phyloP scores from a whole-genome alignment of 2,888 invertebrate species.

The Allygus modestus region DNA sequence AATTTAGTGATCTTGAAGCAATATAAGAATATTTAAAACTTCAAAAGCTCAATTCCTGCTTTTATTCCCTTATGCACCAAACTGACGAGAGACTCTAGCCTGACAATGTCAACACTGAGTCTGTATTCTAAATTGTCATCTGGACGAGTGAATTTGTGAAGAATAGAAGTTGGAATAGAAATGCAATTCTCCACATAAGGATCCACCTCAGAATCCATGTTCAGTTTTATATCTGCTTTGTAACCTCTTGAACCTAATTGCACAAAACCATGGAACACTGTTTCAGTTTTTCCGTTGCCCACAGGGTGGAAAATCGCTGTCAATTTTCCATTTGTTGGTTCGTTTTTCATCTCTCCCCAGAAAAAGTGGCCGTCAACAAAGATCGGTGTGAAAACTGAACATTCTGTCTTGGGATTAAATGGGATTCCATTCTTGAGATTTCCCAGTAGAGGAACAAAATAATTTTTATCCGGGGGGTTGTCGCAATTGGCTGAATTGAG shows the following conservation, averaged over 20 bases:
- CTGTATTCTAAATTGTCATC: background rate
- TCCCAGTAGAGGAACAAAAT: background rate
- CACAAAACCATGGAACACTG: background rate
- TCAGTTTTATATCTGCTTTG: background rate
- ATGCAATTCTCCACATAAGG: slow-evolving; percentile 32
- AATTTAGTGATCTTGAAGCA: too few relatives aligned
- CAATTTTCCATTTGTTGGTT: background rate
- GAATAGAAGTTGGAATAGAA: background rate
- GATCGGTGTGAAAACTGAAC: slow-evolving; percentile 12
- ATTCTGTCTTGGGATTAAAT: background rate
- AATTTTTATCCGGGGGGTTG: background rate
- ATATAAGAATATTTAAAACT: background rate
- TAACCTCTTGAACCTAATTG: background rate
- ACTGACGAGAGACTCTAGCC: background rate
- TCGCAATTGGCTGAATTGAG: too few relatives aligned
- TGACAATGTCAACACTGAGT: background rate
- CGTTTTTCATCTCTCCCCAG: slow-evolving; percentile 34
- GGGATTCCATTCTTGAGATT: background rate
- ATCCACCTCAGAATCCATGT: slow-evolving; percentile 3
- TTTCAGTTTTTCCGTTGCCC: background rate
- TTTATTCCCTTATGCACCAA: background rate
- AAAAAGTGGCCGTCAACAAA: slow-evolving; percentile 7
- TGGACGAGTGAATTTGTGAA: background rate
- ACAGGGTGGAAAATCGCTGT: background rate
- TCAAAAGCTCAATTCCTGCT: background rate